phyloP scores from a whole-genome alignment of 1,140 invertebrate species.

The Drosophila kohkoa region DNA sequence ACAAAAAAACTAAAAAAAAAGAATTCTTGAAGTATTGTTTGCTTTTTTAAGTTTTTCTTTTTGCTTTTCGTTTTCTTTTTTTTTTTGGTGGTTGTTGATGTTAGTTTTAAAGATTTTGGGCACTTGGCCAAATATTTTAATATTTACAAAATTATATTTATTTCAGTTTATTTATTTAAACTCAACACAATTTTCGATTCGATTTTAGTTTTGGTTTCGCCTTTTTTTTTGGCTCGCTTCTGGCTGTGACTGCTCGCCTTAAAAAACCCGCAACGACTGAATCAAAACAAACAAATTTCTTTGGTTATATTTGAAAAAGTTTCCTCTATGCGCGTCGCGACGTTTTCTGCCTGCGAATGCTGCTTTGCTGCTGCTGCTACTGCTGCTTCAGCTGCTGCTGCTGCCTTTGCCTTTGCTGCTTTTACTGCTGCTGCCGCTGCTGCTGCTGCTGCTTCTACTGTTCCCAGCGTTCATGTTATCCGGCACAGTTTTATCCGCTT shows the following conservation, averaged over 20 bases:
- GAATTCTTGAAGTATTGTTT: slow-evolving; percentile 2
- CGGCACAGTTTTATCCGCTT: slow-evolving; percentile 36
- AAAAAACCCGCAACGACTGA: slow-evolving; percentile 84
- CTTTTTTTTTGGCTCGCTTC: slow-evolving; percentile 23
- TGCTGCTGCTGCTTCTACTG: slow-evolving; percentile 20
- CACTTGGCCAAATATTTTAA: slow-evolving; percentile 30
- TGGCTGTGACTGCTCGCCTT: slow-evolving; percentile 63
- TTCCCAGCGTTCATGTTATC: slow-evolving; percentile 55
- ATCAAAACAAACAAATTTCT: slow-evolving; percentile 84
- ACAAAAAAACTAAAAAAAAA: slow-evolving; percentile 3
- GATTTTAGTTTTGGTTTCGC: background rate
- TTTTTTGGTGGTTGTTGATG: background rate
- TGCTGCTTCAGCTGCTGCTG: slow-evolving; percentile 6
- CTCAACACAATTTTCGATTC: background rate
- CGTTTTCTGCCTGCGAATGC: slow-evolving; percentile 28
- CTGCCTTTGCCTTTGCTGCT: slow-evolving; percentile 6
- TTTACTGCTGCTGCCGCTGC: slow-evolving; percentile 3
- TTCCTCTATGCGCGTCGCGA: slow-evolving; percentile 35
- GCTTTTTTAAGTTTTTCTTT: background rate
- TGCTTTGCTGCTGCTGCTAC: slow-evolving; percentile 19
- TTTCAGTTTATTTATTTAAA: slow-evolving; percentile 29
- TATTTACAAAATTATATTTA: slow-evolving; percentile 14
- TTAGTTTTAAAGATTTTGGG: background rate
- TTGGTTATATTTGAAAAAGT: slow-evolving; percentile 79
- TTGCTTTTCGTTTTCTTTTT: background rate